phyloP scores from a whole-genome alignment of 1,140 invertebrate species.

The Drosophila albomicans region DNA sequence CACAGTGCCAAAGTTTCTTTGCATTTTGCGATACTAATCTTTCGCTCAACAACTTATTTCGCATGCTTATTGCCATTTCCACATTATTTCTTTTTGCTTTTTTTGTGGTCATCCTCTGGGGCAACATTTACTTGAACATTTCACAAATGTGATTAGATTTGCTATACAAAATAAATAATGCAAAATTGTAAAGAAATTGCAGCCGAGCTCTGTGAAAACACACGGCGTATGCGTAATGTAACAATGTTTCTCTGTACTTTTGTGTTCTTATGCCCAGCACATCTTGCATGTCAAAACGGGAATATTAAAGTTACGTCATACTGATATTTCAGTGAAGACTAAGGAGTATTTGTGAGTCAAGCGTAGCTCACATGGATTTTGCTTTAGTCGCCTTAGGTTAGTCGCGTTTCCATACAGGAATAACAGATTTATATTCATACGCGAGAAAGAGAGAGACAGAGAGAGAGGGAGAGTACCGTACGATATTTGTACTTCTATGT shows the following conservation, averaged over 20 bases:
- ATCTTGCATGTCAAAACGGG: not conserved
- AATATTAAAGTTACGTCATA: not conserved
- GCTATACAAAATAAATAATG: not conserved
- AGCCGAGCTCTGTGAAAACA: not conserved
- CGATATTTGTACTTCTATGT: not conserved
- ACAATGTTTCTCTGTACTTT: not conserved
- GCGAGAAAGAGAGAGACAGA: too few relatives aligned
- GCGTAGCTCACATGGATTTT: not conserved
- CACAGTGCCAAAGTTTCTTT: conserved; percentile 33
- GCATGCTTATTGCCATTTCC: not conserved
- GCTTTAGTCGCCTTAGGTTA: conserved; percentile 4
- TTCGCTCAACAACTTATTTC: conserved; percentile 16
- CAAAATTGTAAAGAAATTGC: not conserved
- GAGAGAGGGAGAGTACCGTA: not conserved
- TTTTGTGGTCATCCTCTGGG: conserved; percentile 10
- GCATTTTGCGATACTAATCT: conserved; percentile 39
- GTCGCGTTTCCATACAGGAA: not conserved
- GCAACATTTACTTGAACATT: conserved; percentile 19
- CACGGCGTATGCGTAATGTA: conserved; percentile 14
- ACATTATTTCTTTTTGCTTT: conserved; percentile 10
- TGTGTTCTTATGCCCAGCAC: not conserved
- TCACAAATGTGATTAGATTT: conserved; percentile 24
- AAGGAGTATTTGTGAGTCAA: not conserved
- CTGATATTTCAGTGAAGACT: not conserved
- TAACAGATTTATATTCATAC: conserved; percentile 17